Conservation (phyloP, 2,113 vertebrate species). For the Eulacestoma nigropectus region DNA sequence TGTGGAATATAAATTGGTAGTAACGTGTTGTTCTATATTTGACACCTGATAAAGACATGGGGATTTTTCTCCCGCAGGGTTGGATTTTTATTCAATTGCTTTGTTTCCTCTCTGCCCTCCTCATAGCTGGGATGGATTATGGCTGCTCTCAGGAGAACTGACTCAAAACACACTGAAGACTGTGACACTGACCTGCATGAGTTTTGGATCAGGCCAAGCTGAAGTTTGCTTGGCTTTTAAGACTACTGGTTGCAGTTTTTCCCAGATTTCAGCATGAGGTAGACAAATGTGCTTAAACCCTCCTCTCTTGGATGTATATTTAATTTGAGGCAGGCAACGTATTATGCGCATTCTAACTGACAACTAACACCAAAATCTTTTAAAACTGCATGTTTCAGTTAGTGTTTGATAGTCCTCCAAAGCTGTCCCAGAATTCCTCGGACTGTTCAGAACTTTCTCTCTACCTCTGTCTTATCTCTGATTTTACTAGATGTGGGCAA, state of each 20-base stretch:
- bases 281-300: background rate
- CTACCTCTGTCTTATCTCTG: background rate
- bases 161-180: background rate
- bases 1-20: background rate
- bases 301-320: background rate
- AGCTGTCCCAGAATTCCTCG: background rate
- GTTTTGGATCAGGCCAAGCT: background rate
- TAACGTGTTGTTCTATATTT: background rate
- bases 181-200: background rate
- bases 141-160: background rate
- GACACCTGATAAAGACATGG: background rate
- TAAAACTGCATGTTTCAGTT: background rate
- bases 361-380: background rate
- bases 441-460: background rate
- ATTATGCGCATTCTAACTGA: background rate
- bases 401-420: background rate
- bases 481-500: background rate
- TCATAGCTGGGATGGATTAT: background rate
- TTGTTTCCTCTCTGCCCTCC: background rate
- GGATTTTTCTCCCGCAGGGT: background rate
- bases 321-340: background rate
- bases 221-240: background rate
- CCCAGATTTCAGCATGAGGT: background rate
- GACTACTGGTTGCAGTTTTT: background rate
- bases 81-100: background rate